Evolutionary conservation across 2,113 vertebrate species (phyloP), one percentile per base, ranked within the genome.

Genomic region (Tychaedon coryphoeus): DNA sequence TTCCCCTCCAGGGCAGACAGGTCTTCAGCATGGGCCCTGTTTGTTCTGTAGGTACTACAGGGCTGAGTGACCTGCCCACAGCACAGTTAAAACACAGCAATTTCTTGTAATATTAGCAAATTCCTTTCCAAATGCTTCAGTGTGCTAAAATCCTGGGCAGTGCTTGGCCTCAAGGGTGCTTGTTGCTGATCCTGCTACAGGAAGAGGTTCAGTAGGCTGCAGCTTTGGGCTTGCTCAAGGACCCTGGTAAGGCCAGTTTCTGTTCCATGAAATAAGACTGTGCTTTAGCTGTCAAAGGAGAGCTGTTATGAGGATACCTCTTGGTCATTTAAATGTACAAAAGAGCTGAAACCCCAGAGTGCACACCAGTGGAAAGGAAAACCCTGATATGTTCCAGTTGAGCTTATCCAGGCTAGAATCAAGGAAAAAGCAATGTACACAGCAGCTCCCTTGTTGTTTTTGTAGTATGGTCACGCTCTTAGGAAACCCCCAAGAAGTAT

Each of bases 401-500:
- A 97, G 88, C 64, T 94, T 95, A 80, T 71, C 91, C 88, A 94
- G 92, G 82, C 88, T 88, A 43, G 72, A 91, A 80, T 90, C 12
- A 71, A 94, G 90, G 88, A 85, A 62, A 58, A 84, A 82, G 82
- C 86, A 91, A 91, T 67, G 88, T 93, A 92, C 88, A 94, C 92
- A 94, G 88, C 82, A 90, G 88, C 29, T 93, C 67, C 71, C 75
- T 91, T 91, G 84, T 94, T 96, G 72, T 92, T 96, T 97, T 86
- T 92, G 90, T 93, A 88, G 87, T 96, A 93, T 95, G 92, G 94
- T 90, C 88, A 95, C 90, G 10, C 87, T 96, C 72, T 92, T 95
- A 94, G 95, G 95, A 96, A 96, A 96, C 94, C 94, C 94, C 94
- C 85, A 80, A 93, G 92, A 96, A 96, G 31, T 95, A 93, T 96